phyloP scores from a whole-genome alignment of 2,888 invertebrate species.

The Bhutanitis thaidina region DNA sequence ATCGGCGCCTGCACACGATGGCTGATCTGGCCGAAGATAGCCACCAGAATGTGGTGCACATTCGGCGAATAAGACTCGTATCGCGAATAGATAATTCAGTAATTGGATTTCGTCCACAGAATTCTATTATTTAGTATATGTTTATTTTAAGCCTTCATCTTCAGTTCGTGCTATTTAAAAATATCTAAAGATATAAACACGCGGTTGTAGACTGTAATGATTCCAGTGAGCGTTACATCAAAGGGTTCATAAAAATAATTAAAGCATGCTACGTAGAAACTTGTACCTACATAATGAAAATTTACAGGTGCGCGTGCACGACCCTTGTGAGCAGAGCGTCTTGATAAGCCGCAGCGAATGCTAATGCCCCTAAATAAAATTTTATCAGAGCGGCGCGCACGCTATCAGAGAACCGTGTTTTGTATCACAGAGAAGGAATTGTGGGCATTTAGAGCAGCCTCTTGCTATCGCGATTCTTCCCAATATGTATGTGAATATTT shows the following conservation, averaged over 20 bases:
- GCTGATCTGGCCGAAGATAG: slow-evolving; percentile 56
- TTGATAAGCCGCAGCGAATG: slow-evolving; percentile 59
- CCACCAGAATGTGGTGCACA: slow-evolving; percentile 40
- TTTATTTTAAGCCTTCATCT: too few species aligned
- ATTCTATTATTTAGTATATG: too few species aligned
- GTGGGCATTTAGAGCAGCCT: slow-evolving; percentile 32
- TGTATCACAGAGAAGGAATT: slow-evolving; percentile 40
- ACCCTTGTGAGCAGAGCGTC: slow-evolving; percentile 37
- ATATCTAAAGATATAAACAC: too few species aligned
- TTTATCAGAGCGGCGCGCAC: slow-evolving; percentile 49
- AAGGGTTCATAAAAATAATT: slow-evolving; percentile 15
- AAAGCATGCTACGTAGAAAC: slow-evolving; percentile 6
- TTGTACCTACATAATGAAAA: slow-evolving; percentile 25
- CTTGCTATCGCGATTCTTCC: slow-evolving; percentile 24
- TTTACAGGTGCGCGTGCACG: slow-evolving; percentile 43
- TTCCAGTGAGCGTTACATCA: slow-evolving; percentile 10
- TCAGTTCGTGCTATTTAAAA: too few species aligned
- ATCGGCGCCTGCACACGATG: slow-evolving; percentile 73
- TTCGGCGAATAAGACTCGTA: slow-evolving; percentile 46
- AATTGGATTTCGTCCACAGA: too few species aligned
- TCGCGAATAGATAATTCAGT: slow-evolving; percentile 33
- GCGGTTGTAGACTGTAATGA: background rate
- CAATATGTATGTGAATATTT: slow-evolving; percentile 17
- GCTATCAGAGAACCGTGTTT: slow-evolving; percentile 43
- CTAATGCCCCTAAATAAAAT: slow-evolving; percentile 64